Conservation (phyloP, 1,140 invertebrate genomes). For the Bilobella aurantiaca region DNA sequence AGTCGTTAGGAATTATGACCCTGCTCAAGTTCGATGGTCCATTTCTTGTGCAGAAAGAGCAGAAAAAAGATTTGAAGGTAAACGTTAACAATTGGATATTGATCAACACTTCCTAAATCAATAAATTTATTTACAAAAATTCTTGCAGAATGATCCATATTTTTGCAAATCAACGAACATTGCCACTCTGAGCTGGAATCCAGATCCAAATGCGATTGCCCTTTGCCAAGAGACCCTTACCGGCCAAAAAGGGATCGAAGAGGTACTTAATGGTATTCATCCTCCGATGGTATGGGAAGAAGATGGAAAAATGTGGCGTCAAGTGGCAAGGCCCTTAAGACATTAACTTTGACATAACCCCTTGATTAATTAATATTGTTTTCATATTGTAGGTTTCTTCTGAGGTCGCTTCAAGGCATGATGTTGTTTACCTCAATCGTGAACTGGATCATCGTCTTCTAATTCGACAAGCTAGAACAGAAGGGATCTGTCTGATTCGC, state of each 20-base stretch:
- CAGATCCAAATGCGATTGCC: not conserved
- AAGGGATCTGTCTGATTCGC: conserved; percentile 1
- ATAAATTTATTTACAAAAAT: too few relatives aligned
- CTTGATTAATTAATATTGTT: too few relatives aligned
- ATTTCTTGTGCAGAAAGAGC: not conserved
- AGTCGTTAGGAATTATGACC: not conserved
- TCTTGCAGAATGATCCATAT: not conserved
- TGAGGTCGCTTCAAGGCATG: not conserved
- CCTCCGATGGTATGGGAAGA: conserved; percentile 51
- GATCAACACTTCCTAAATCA: too few relatives aligned
- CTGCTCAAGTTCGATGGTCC: not conserved
- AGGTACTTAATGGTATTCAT: conserved; percentile 50
- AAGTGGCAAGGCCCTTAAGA: conserved; percentile 13
- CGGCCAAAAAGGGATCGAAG: conserved; percentile 36
- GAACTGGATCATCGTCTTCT: not conserved
- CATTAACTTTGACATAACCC: too few relatives aligned
- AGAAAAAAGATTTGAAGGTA: too few relatives aligned
- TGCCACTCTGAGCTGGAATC: not conserved
- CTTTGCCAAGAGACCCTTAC: not conserved
- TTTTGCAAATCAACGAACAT: not conserved
- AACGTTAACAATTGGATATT: too few relatives aligned
- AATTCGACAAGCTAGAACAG: not conserved
- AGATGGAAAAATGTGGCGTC: conserved; percentile 37
- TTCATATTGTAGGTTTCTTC: not conserved
- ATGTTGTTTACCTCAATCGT: not conserved